Evolutionary conservation across 1,140 invertebrate genomes (phyloP), one percentile per base, ranked within the genome.

Genomic region (Eupristina koningsbergeri): DNA sequence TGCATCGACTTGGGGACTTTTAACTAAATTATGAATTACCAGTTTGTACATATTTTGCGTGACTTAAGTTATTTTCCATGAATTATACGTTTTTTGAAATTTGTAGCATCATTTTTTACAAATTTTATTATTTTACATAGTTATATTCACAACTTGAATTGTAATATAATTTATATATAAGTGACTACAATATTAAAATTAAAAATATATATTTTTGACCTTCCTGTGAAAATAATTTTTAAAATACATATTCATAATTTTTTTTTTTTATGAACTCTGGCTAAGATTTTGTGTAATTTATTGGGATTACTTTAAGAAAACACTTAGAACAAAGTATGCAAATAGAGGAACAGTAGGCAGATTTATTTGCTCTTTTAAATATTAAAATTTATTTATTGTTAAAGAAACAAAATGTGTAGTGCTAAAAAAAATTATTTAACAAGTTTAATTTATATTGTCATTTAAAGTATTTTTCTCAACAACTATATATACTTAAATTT

Each of bases 61-160:
- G 13, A 11, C 31, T 64, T 64, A 6, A 64, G 61, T 64, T 64
- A 64, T 71, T 71, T 41, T 41, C 6, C n/a, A 19, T 63, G 22
- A 77, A 77, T 41, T 36, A 77, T 58, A 34, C n/a, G 9, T 11
- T 41, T 63, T 77, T 77, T 63, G 13, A 58, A 63, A 77, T 39
- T 61, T 77, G 29, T 53, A 22, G 22, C 34, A n/a, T 58, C 19
- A 39, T 34, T 63, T 63, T 61, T 63, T 61, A 41, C 19, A 41
- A 77, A 61, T 34, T 77, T 77, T 63, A 77, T 61, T 77, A 34
- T 41, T 77, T 77, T 58, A 26, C 36, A n/a, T 77, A 63, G 50
- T 39, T 41, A 29, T 77, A 9, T n/a, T 36, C 34, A 31, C 34
- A n/a, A 63, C 31, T n/a, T n/a, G 34, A 64, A 64, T 64, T 11